A percentile compares a stretch with the other conserved stretches of the same genome.
These are phyloP conservation scores for Ranitomeya imitator DNA, from an alignment of 2,113 vertebrate species.

Conservation along the genomic window DNA sequence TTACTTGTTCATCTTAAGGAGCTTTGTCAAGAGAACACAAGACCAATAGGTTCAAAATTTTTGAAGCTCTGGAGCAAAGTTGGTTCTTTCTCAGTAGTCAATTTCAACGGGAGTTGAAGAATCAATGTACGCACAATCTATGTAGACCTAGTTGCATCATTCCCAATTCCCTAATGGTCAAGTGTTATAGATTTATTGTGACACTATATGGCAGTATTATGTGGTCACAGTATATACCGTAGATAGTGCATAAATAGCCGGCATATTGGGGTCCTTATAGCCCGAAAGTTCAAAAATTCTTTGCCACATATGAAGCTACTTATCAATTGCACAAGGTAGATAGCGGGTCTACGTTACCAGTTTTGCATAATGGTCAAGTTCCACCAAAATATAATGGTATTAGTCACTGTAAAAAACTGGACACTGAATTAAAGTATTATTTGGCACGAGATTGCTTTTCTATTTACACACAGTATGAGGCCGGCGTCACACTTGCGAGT, in stretches of 20 bases:
- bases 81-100: background rate
- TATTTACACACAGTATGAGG: background rate
- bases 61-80: background rate
- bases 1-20: constrained; percentile 20
- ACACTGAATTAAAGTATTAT: background rate
- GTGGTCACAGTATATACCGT: no score
- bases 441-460: background rate
- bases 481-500: no score
- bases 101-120: background rate
- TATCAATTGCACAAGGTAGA: no score
- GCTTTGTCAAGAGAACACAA: constrained; percentile 25
- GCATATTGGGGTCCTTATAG: no score
- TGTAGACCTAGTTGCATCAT: background rate
- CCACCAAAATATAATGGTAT: background rate
- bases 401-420: background rate
- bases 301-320: no score
- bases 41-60: background rate
- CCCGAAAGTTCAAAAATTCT: no score
- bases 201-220: no score
- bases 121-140: no score
- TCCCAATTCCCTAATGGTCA: background rate
- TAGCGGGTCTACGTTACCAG: no score
- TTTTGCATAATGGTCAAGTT: no score
- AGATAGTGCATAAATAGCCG: no score
- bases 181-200: no score